phyloP scores from a whole-genome alignment of 2,113 vertebrate species.

The Hemibagrus wyckioides region DNA sequence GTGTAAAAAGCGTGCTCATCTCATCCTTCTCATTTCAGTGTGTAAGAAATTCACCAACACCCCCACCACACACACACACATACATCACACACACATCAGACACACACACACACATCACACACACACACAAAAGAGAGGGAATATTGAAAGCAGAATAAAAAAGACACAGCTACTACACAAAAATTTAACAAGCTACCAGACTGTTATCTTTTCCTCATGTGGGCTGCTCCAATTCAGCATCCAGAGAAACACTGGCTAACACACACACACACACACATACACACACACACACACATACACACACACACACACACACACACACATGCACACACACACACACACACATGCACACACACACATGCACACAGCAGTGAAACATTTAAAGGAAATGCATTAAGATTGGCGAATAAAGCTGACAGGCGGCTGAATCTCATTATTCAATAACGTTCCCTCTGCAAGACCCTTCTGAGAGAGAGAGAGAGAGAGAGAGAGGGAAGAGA shows the following conservation, averaged over 20 bases:
- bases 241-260: neutral
- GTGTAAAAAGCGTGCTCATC: neutral
- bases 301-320: neutral
- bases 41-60: neutral
- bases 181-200: neutral
- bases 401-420: conserved; percentile 45
- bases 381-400: conserved; percentile 72
- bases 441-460: conserved; percentile 41
- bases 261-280: conserved; percentile 12
- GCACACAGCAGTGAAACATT: conserved; percentile 38
- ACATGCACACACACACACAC: conserved; percentile 15
- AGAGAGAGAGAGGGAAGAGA: neutral
- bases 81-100: neutral
- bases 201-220: neutral
- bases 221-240: neutral
- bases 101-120: neutral
- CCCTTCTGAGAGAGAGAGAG: conserved; percentile 33
- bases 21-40: neutral
- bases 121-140: neutral
- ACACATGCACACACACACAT: conserved; percentile 4
- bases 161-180: neutral
- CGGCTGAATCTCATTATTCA: conserved; percentile 19
- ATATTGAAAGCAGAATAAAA: neutral
- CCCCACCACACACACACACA: neutral
- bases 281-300: conserved; percentile 13